A percentile compares a stretch with the other conserved stretches of the same genome.
Evolutionary conservation across 2,888 invertebrate species (phyloP).

Genomic region (Dynastes grantii): DNA sequence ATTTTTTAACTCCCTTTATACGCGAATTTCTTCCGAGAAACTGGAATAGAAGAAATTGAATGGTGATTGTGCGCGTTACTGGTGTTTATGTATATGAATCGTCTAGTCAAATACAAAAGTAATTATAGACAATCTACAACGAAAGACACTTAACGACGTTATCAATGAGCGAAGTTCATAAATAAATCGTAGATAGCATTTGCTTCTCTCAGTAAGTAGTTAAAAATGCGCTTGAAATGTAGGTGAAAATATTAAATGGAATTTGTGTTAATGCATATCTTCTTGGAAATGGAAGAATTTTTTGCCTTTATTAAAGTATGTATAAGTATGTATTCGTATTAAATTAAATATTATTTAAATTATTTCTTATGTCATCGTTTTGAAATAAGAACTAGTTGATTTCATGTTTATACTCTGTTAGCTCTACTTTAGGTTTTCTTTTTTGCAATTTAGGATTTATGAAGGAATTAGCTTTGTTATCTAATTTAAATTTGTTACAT

Average conservation of each 20-base stretch:
- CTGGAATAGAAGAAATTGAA: too few relatives aligned
- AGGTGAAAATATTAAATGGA: constrained; percentile 26
- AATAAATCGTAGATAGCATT: constrained; percentile 20
- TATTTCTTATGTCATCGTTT: too few relatives aligned
- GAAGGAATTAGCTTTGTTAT: too few relatives aligned
- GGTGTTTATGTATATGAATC: neutral
- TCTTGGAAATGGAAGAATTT: neutral
- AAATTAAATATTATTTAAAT: neutral
- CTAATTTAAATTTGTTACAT: too few relatives aligned
- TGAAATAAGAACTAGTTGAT: too few relatives aligned
- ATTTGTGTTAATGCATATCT: neutral
- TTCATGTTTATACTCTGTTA: too few relatives aligned
- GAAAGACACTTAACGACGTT: constrained; percentile 19
- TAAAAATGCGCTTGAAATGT: constrained; percentile 21
- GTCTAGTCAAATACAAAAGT: neutral
- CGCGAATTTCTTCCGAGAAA: too few relatives aligned
- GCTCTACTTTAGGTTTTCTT: too few relatives aligned
- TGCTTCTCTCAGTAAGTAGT: constrained; percentile 8
- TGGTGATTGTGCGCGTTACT: too few relatives aligned
- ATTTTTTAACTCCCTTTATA: too few relatives aligned
- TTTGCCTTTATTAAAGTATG: too few relatives aligned
- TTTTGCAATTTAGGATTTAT: too few relatives aligned
- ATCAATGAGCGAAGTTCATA: constrained; percentile 29
- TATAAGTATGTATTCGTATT: neutral
- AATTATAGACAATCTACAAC: constrained; percentile 11